Evolutionary conservation across 2,888 invertebrate species (phyloP).

Genomic region (Standfussiana lucernea): DNA sequence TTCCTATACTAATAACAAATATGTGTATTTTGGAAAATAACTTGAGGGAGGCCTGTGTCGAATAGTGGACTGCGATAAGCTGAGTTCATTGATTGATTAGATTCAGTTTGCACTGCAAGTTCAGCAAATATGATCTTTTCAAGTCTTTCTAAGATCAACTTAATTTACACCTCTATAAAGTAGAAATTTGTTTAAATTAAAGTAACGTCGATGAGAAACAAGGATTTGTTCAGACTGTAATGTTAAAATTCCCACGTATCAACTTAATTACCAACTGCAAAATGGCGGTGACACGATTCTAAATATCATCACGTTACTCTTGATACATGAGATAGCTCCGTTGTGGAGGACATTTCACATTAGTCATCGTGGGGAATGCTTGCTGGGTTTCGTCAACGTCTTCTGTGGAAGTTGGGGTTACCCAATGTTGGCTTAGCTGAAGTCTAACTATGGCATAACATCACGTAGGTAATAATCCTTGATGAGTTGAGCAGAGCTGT

Average conservation of each 20-base stretch:
- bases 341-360: constrained; percentile 32
- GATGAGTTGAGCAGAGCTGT: not conserved
- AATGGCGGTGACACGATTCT: constrained; percentile 60
- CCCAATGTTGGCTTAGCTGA: not conserved
- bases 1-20: not conserved
- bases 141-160: not conserved
- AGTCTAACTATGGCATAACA: not conserved
- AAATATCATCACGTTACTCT: constrained; percentile 62
- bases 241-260: constrained; percentile 68
- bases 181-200: not conserved
- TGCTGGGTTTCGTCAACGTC: constrained; percentile 25
- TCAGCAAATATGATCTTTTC: not conserved
- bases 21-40: not conserved
- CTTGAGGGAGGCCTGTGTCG: not conserved
- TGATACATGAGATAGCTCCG: constrained; percentile 44
- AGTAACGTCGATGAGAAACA: not conserved
- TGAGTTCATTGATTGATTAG: not conserved
- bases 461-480: not conserved
- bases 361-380: constrained; percentile 51
- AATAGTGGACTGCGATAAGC: not conserved
- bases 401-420: not conserved
- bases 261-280: constrained; percentile 65
- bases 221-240: constrained; percentile 17
- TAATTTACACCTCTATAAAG: not conserved
- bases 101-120: not conserved